Conservation (phyloP, 2,797 vertebrate species). For the Silurus lanzhouensis region DNA sequence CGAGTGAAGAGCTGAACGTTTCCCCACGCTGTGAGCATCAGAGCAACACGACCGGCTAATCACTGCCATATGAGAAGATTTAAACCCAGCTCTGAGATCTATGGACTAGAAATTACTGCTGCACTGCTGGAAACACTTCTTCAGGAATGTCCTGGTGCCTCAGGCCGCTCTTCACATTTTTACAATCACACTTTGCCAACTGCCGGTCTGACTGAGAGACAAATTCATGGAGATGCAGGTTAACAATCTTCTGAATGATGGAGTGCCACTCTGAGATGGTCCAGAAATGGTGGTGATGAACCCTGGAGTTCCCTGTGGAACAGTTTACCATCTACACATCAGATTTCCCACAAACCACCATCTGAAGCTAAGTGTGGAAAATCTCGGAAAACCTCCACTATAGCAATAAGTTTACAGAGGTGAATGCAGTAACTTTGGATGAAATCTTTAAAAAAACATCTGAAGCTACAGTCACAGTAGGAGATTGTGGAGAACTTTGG, state of each 20-base stretch:
- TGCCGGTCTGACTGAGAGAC: constrained; percentile 13
- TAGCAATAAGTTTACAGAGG: neutral
- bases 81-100: constrained; percentile 25
- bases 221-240: constrained; percentile 19
- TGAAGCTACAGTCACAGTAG: neutral
- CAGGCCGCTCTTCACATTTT: constrained; percentile 33
- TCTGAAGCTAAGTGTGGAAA: constrained; percentile 7
- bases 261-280: constrained; percentile 28
- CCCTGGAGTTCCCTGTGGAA: constrained; percentile 7
- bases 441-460: neutral
- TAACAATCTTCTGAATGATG: constrained; percentile 16
- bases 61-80: constrained; percentile 36
- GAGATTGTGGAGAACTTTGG: neutral
- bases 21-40: constrained; percentile 16
- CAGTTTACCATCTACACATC: neutral
- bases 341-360: constrained; percentile 6
- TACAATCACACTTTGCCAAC: constrained; percentile 34
- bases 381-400: neutral
- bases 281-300: constrained; percentile 26
- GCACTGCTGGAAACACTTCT: constrained; percentile 38
- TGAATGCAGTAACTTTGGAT: neutral
- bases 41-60: constrained; percentile 30
- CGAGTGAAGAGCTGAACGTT: constrained; percentile 10
- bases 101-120: constrained; percentile 34
- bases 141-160: constrained; percentile 34